These are phyloP conservation scores for Isaurus tuberculatus DNA, from an alignment of 92 coral and sea anemone genomes.

Conservation along the genomic window DNA sequence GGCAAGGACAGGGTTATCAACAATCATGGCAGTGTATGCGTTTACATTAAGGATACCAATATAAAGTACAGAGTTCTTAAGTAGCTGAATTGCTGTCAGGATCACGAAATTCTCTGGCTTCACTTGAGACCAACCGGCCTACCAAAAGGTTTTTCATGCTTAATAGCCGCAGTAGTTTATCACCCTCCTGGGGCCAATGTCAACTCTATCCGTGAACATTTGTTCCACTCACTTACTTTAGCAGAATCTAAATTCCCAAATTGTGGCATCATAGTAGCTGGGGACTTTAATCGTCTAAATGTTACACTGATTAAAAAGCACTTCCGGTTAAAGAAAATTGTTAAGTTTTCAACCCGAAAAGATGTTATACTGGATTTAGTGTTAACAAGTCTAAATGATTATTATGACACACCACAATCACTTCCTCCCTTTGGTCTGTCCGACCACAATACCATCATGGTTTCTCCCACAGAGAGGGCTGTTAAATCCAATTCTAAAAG, in stretches of 20 bases:
- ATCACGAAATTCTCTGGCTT: slow-evolving; percentile 52
- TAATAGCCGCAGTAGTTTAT: slow-evolving; percentile 57
- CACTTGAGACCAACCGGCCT: slow-evolving; percentile 50
- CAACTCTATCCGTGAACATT: slow-evolving; percentile 51
- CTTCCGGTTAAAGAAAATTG: slow-evolving; percentile 57
- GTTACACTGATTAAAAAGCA: background rate
- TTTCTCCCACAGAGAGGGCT: slow-evolving; percentile 34
- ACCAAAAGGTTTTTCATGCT: slow-evolving; percentile 57
- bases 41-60: background rate
- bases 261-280: slow-evolving; percentile 37
- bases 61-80: background rate
- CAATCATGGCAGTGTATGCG: no score
- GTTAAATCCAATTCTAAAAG: slow-evolving; percentile 16
- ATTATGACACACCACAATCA: slow-evolving; percentile 21
- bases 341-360: slow-evolving; percentile 53
- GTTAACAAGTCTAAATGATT: slow-evolving; percentile 34
- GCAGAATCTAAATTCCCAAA: slow-evolving; percentile 48
- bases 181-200: slow-evolving; percentile 63
- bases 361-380: slow-evolving; percentile 45
- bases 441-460: slow-evolving; percentile 50
- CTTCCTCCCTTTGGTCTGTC: slow-evolving; percentile 58
- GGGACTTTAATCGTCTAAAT: slow-evolving; percentile 46
- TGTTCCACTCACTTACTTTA: slow-evolving; percentile 46
- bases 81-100: slow-evolving; percentile 33
- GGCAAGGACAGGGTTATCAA: background rate